phyloP scores from a whole-genome alignment of 2,113 vertebrate species.

The Malaclemys terrapin region DNA sequence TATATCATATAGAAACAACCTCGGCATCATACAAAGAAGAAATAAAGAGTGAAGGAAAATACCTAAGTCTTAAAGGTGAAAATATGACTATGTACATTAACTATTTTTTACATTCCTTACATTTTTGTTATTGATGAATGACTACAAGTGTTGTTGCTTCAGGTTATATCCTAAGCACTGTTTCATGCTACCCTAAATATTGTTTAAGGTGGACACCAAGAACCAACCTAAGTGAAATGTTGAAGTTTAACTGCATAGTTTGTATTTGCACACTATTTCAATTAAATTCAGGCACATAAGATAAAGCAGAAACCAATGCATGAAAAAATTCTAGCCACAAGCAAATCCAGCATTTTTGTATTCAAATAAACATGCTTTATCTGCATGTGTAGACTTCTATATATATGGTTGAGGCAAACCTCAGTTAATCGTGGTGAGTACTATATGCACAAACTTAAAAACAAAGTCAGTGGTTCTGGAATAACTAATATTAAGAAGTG shows the following conservation, averaged over 20 bases:
- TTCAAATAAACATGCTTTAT: background rate
- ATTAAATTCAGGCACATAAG: background rate
- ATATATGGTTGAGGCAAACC: background rate
- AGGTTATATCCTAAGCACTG: constrained; percentile 42
- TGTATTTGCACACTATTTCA: background rate
- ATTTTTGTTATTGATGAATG: constrained; percentile 71
- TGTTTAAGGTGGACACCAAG: constrained; percentile 66
- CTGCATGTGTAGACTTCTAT: background rate
- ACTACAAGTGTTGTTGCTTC: constrained; percentile 60
- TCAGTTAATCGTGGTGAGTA: rapidly evolving
- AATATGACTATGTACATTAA: constrained; percentile 23
- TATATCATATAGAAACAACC: background rate
- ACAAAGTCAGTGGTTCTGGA: background rate
- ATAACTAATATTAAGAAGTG: background rate
- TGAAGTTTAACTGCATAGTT: background rate
- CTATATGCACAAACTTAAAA: background rate
- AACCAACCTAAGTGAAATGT: background rate
- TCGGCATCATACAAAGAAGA: constrained; percentile 35
- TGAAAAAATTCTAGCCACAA: background rate
- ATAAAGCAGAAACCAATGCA: rapidly evolving
- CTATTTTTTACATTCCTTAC: constrained; percentile 68
- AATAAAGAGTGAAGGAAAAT: constrained; percentile 49
- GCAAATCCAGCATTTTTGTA: background rate
- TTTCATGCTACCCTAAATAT: constrained; percentile 46
- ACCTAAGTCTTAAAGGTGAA: constrained; percentile 39